Conservation (phyloP, 2,113 vertebrate genomes). For the Origma solitaria region DNA sequence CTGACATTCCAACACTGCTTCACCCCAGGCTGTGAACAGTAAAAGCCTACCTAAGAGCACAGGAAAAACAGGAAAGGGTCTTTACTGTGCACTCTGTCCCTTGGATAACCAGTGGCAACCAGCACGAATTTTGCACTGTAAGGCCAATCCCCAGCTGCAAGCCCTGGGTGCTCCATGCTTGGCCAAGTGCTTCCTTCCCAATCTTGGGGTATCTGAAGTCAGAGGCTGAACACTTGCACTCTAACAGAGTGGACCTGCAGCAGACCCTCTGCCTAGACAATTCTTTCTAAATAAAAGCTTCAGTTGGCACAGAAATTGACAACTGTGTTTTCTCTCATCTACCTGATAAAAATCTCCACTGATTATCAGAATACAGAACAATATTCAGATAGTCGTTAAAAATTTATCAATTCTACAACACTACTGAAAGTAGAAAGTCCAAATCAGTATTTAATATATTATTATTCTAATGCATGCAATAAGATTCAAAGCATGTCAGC, state of each 20-base stretch:
- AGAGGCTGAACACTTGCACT: not conserved
- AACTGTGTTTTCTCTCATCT: not conserved
- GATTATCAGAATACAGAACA: not conserved
- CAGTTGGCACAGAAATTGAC: not conserved
- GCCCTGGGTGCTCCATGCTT: not conserved
- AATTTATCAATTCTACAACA: not conserved
- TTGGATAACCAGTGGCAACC: not conserved
- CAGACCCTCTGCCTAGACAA: not conserved
- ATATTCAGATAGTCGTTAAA: not conserved
- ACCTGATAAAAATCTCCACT: not conserved
- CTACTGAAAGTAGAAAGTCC: not conserved
- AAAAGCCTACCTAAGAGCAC: not conserved
- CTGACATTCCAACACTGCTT: not conserved
- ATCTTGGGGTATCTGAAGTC: not conserved
- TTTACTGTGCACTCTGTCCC: not conserved
- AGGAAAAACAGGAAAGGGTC: not conserved
- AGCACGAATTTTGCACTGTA: accelerated
- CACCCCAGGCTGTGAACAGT: not conserved
- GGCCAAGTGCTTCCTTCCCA: not conserved
- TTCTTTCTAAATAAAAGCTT: not conserved
- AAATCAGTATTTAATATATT: not conserved
- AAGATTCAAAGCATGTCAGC: not conserved
- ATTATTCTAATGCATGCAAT: not conserved
- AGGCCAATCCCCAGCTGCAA: not conserved
- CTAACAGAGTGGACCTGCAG: not conserved